Evolutionary conservation across 2,888 invertebrate genomes (phyloP), one percentile per base, ranked within the genome.

Genomic region (Acanthopleura granulata): DNA sequence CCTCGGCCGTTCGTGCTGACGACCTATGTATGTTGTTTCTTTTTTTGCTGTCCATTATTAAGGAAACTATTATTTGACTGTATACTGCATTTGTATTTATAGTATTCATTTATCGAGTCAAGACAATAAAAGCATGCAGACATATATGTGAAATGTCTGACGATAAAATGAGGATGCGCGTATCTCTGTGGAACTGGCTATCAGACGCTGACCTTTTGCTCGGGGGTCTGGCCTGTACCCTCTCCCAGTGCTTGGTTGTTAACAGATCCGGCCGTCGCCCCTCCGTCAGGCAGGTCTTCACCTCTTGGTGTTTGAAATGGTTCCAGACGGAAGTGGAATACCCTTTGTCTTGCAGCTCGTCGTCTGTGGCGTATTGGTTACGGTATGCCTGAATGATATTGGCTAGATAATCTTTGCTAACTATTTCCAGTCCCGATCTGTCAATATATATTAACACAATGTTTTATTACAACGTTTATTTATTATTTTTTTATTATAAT

Each of bases 381-480:
- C 83, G 76, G 25, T 78, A 72, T 22, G 78, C 76, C 18, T 81
- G 78, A 3, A 86, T 78, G 40, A 80, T 79, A 18, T 79, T 76
- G 0, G 77, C 75, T 11, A 86, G 77, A 49, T 76, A 78, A 1
- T 85, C 86, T 49, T 78, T 80, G 61, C 80, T 78, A 0, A 86
- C 83, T 57, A 86, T 83, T 69, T 85, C 77, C 49, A 86, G 76
- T 0, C 85, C 85, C n/a, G 82, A 78, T 66, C 86, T 85, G 69
- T n/a, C 18, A 40, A 40, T 6, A 40, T 40, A 40, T 40, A 40
- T 40, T 6, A 40, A 6, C 4, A 6, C 40, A 6, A 3, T 40
- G 9, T 9, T 6, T 40, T 40, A 40, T 40, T 40, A 9, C 3
- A 40, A 9, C 3, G 40, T 6, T 40, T 40, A 40, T 40, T 40